Percentiles rank a stretch among this genome's conserved stretches.
Evolutionary conservation across 64 coral and sea anemone genomes (phyloP).

Genomic region (Platygyra sinensis): DNA sequence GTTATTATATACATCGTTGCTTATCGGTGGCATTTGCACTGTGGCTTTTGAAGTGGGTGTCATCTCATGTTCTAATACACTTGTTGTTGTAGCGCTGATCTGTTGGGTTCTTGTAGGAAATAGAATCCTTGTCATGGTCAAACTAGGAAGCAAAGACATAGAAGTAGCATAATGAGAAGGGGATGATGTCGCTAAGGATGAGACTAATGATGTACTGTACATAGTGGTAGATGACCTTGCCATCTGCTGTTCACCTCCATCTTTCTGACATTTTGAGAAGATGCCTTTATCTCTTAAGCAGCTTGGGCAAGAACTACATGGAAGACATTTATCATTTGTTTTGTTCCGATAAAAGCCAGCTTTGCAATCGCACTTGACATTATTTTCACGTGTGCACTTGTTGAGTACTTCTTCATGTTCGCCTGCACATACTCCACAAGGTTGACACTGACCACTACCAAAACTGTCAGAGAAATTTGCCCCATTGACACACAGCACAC

Average conservation of each 20-base stretch:
- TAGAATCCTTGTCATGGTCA: neutral
- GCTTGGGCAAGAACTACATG: neutral
- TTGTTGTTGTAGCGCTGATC: neutral
- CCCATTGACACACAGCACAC: neutral
- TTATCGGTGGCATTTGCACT: no score
- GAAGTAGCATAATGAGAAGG: neutral
- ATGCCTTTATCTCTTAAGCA: neutral
- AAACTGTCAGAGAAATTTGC: neutral
- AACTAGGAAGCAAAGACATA: neutral
- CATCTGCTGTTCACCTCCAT: neutral
- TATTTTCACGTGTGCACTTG: neutral
- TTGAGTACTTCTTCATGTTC: neutral
- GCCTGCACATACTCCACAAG: neutral
- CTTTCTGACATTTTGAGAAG: neutral
- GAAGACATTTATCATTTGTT: neutral
- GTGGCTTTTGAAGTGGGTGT: neutral
- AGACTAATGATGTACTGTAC: neutral
- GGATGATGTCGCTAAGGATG: neutral
- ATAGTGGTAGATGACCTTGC: neutral
- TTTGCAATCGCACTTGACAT: neutral
- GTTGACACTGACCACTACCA: neutral
- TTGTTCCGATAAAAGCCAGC: neutral
- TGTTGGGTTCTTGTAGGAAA: neutral
- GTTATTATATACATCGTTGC: no score
- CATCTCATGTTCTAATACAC: no score